Evolutionary conservation across 2,113 vertebrate genomes (phyloP), one percentile per base, ranked within the genome.

Genomic region (Poeciliopsis retropinna): DNA sequence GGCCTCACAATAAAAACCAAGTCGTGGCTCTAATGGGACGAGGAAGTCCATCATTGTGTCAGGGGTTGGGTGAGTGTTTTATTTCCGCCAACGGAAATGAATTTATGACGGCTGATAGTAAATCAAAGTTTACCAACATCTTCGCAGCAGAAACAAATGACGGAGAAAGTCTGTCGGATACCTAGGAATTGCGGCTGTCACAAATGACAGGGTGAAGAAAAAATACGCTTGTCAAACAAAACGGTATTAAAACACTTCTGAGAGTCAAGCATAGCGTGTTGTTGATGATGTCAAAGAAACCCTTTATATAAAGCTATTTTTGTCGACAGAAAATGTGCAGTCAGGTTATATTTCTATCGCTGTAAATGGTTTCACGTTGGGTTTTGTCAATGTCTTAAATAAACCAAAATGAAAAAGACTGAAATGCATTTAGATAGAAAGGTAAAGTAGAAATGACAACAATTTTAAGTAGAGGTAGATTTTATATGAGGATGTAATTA

Each of bases 151-250:
- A 79, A 64, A 67, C 44, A 60, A 72, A 73, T 17, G 0, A 2
- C 39, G 57, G 32, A 73, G 27, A 39, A 73, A 73, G 73, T 39
- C 64, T 73, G 70, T 78, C 57, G 54, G 67, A 72, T 51, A 64
- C 11, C 61, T 12, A 31, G 25, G 37, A 73, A 73, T 19, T 57
- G 27, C 3, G n/a, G 44, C 47, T 73, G 72, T 66, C 63, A 65
- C n/a, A 54, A 66, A 69, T 64, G 77, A 68, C 63, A 60, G 37
- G 60, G 44, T 28, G n/a, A 25, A 2, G 34, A 54, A 34, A 63
- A 60, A 25, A 65, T 17, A 47, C 31, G 57, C 77, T 67, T 19
- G 77, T 73, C 77, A 73, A 44, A 31, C 14, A 57, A 57, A 34
- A 57, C 57, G 1, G 29, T 25, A 67, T 54, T 41, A 41, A 73